Evolutionary conservation across 2,113 vertebrate genomes (phyloP).

Genomic region (Etheostoma cragini): DNA sequence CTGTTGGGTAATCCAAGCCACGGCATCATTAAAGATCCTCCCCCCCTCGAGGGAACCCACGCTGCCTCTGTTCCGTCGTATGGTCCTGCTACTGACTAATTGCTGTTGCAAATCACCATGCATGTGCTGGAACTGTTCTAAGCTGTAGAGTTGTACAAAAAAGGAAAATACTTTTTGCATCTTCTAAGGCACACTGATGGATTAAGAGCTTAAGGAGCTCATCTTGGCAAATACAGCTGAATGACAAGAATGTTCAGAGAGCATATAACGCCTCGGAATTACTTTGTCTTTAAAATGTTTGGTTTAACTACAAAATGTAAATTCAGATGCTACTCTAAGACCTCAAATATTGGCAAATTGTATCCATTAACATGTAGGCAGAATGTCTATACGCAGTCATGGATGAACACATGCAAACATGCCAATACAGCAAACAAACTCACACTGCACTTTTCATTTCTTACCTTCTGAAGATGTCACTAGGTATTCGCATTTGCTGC

Average conservation of each 20-base stretch:
- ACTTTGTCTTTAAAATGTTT: neutral
- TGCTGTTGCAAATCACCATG: conserved; percentile 35
- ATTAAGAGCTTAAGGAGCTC: conserved; percentile 6
- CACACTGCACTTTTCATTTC: neutral
- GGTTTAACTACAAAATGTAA: neutral
- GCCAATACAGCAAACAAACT: neutral
- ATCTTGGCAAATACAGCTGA: conserved; percentile 1
- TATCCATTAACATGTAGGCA: neutral
- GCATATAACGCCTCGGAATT: neutral
- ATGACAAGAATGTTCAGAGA: neutral
- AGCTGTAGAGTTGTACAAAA: conserved; percentile 49
- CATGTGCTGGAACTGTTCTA: conserved; percentile 62
- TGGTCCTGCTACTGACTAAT: conserved; percentile 41
- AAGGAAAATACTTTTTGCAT: conserved; percentile 3
- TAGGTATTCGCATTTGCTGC: conserved; percentile 85
- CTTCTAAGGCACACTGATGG: neutral
- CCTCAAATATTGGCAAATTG: neutral
- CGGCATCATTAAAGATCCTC: conserved; percentile 86
- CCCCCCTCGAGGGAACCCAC: conserved; percentile 83
- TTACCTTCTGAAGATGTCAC: conserved; percentile 88
- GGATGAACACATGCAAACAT: neutral
- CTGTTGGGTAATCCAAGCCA: conserved; percentile 92
- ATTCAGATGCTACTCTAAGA: neutral
- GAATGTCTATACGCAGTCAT: neutral
- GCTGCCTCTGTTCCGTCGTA: conserved; percentile 80